These are phyloP conservation scores for Helicorthomorpha holstii DNA, from an alignment of 1,140 invertebrate genomes.

Conservation along the genomic window DNA sequence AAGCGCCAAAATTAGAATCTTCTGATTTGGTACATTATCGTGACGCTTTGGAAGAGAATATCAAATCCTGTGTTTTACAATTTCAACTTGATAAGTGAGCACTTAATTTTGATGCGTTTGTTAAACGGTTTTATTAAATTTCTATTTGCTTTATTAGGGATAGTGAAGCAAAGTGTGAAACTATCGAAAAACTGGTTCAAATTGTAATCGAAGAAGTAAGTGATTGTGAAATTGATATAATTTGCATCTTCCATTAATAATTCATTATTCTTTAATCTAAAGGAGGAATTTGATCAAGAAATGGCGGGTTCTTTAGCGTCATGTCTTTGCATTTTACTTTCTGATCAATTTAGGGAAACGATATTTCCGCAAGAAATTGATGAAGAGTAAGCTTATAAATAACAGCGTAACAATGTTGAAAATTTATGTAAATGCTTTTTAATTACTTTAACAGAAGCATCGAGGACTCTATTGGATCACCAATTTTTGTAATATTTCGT, in stretches of 20 bases:
- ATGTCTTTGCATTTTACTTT: constrained; percentile 32
- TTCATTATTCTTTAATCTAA: constrained; percentile 1
- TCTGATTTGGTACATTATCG: constrained; percentile 27
- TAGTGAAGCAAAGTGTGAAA: constrained; percentile 44
- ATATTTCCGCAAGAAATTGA: constrained; percentile 32
- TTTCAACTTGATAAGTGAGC: constrained; percentile 38
- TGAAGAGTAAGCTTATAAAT: constrained; percentile 28
- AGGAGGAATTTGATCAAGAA: constrained; percentile 43
- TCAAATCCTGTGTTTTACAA: constrained; percentile 44
- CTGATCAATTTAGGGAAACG: constrained; percentile 29
- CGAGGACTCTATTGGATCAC: constrained; percentile 57
- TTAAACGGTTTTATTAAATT: background rate
- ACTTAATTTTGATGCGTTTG: background rate
- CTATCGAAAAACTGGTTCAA: constrained; percentile 50
- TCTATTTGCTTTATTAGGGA: constrained; percentile 24
- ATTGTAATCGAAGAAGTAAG: constrained; percentile 34
- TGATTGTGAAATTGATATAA: constrained; percentile 6
- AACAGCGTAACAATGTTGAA: background rate
- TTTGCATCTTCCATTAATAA: constrained; percentile 2
- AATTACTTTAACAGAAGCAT: constrained; percentile 30
- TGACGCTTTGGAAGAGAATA: constrained; percentile 36
- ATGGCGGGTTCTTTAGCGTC: constrained; percentile 32
- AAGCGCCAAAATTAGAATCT: constrained; percentile 16
- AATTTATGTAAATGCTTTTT: background rate
- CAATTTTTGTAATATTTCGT: constrained; percentile 62